Conservation (phyloP, 2,113 vertebrate genomes). For the Engystomops pustulosus region DNA sequence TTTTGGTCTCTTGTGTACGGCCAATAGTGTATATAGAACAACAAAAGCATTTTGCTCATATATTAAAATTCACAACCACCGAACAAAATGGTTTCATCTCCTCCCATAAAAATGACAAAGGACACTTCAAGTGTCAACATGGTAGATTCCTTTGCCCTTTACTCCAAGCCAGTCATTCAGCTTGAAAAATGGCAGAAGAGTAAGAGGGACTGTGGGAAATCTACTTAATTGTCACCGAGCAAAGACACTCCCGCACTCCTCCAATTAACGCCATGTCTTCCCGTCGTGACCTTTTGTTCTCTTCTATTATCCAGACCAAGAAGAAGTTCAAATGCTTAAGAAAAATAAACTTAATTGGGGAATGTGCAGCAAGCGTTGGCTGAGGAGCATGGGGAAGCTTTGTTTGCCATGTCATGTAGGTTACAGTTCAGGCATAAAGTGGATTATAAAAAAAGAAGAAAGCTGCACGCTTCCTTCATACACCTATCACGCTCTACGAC, state of each 20-base stretch:
- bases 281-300: conserved; percentile 82
- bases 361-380: conserved; percentile 5
- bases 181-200: conserved; percentile 87
- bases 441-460: conserved; percentile 34
- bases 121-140: conserved; percentile 93
- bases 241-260: conserved; percentile 77
- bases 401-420: conserved; percentile 36
- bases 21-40: neutral
- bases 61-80: neutral
- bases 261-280: conserved; percentile 86
- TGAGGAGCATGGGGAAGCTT: neutral
- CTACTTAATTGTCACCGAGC: conserved; percentile 84
- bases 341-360: conserved; percentile 51
- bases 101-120: conserved; percentile 73
- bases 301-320: conserved; percentile 82
- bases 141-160: conserved; percentile 81
- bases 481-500: neutral
- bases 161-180: conserved; percentile 89
- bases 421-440: conserved; percentile 35
- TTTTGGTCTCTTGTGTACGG: no score
- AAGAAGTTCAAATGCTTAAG: conserved; percentile 77
- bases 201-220: conserved; percentile 77
- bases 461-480: neutral
- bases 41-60: neutral
- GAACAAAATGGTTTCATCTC: neutral